phyloP scores from a whole-genome alignment of 2,113 vertebrate species.

The Gasterosteus nipponicus region DNA sequence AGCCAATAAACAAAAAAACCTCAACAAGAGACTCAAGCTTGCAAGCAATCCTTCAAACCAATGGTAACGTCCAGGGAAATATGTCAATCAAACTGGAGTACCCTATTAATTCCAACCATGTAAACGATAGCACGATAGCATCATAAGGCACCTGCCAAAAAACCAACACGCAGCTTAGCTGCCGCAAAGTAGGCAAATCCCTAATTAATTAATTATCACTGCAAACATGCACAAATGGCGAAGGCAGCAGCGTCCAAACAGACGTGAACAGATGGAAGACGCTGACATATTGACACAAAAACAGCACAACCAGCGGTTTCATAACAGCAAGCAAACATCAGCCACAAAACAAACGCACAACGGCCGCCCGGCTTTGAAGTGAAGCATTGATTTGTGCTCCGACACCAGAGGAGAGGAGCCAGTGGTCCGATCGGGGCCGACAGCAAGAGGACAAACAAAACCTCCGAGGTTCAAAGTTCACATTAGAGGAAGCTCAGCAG shows the following conservation, averaged over 20 bases:
- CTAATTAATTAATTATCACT: constrained; percentile 32
- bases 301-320: constrained; percentile 5
- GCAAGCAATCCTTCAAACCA: not conserved
- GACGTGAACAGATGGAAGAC: not conserved
- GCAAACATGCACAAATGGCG: constrained; percentile 32
- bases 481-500: not conserved
- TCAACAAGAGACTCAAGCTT: not conserved
- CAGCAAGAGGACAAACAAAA: not conserved
- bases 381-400: not conserved
- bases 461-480: not conserved
- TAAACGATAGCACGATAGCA: constrained; percentile 29
- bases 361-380: not conserved
- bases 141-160: constrained; percentile 46
- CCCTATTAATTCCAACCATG: constrained; percentile 3
- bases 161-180: constrained; percentile 17
- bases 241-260: constrained; percentile 34
- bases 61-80: not conserved
- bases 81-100: constrained; percentile 1
- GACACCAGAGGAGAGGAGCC: not conserved
- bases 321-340: not conserved
- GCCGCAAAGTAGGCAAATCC: constrained; percentile 4
- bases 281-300: constrained; percentile 6
- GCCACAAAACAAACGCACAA: not conserved
- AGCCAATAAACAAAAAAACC: constrained; percentile 6
- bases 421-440: not conserved